phyloP scores from a whole-genome alignment of 2,113 vertebrate genomes.

The Motacilla tschutschensis region DNA sequence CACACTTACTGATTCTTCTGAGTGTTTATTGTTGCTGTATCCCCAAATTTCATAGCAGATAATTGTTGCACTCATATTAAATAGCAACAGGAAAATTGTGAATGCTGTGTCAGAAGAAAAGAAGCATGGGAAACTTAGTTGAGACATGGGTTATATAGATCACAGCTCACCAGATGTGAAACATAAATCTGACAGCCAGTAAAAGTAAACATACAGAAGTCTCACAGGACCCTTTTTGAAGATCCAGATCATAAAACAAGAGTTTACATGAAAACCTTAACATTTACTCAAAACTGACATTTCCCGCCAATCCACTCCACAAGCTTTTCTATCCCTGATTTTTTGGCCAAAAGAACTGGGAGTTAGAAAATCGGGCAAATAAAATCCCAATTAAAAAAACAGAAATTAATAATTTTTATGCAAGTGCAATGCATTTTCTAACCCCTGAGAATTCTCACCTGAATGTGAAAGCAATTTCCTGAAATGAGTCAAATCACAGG shows the following conservation, averaged over 20 bases:
- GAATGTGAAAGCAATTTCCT: not conserved
- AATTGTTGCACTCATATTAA: not conserved
- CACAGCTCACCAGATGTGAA: not conserved
- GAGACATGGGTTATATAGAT: not conserved
- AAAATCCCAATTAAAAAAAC: not conserved
- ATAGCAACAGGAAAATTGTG: not conserved
- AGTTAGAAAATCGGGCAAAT: not conserved
- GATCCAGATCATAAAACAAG: not conserved
- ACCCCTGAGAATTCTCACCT: not conserved
- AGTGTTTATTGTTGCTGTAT: not conserved
- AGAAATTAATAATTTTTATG: not conserved
- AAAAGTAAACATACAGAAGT: not conserved
- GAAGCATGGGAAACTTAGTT: not conserved
- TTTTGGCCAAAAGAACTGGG: not conserved
- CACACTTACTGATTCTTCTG: not conserved
- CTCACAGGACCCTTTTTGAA: not conserved
- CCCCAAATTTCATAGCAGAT: not conserved
- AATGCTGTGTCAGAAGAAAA: not conserved
- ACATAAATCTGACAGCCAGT: not conserved
- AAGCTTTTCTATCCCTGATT: fast-evolving
- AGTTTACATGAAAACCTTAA: not conserved
- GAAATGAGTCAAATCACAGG: not conserved
- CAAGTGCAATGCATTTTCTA: not conserved
- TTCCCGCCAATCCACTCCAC: not conserved
- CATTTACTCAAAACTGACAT: not conserved